A percentile compares a stretch with the other conserved stretches of the same genome.
These are phyloP conservation scores for Habroteleia sp. DNA, from an alignment of 2,888 invertebrate genomes.

Conservation along the genomic window DNA sequence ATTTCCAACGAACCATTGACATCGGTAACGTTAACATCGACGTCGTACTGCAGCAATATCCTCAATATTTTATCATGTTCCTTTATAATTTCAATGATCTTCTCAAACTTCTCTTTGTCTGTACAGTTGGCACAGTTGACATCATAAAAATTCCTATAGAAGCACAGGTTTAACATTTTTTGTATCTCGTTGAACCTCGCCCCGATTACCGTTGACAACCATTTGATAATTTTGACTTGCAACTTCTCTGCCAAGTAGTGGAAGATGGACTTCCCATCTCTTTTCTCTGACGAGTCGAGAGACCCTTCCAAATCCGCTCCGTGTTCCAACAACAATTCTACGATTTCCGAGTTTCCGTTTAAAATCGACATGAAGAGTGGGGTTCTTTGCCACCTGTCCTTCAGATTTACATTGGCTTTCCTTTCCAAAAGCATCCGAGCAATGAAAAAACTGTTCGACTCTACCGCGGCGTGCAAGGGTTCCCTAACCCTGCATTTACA, in stretches of 20 bases:
- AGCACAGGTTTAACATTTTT: constrained; percentile 46
- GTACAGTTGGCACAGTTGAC: neutral
- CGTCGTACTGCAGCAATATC: constrained; percentile 20
- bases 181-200: constrained; percentile 45
- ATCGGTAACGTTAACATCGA: constrained; percentile 45
- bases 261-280: constrained; percentile 15
- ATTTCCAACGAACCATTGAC: too few relatives aligned
- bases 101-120: constrained; percentile 11
- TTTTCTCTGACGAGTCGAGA: too few relatives aligned
- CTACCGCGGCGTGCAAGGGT: constrained; percentile 54
- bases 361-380: constrained; percentile 39
- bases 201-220: constrained; percentile 32
- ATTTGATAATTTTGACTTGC: constrained; percentile 55
- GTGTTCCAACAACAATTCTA: constrained; percentile 33
- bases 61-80: constrained; percentile 40
- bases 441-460: constrained; percentile 28
- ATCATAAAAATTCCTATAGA: constrained; percentile 49
- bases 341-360: constrained; percentile 47
- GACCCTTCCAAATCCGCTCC: constrained; percentile 41
- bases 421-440: constrained; percentile 35
- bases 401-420: constrained; percentile 24
- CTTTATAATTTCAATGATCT: constrained; percentile 37
- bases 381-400: constrained; percentile 48
- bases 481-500: constrained; percentile 51
- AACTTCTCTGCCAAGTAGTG: constrained; percentile 52